Percentiles rank a stretch among this genome's conserved stretches.
Evolutionary conservation across 2,113 vertebrate species (phyloP).

Genomic region (Coracopsis vasa): DNA sequence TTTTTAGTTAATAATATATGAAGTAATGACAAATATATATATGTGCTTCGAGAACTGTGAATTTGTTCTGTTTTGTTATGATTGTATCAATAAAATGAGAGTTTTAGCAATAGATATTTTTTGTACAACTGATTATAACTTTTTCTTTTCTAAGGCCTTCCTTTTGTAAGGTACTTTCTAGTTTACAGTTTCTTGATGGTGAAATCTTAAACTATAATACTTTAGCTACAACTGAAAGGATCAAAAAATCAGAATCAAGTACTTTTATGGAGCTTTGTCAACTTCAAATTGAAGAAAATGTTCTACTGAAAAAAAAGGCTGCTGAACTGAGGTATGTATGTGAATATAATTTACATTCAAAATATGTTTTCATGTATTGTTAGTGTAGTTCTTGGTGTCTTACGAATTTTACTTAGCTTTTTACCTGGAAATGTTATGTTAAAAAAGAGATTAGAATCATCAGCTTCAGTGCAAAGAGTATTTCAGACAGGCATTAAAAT

Average conservation of each 20-base stretch:
- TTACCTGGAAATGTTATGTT: background rate
- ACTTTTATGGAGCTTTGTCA: constrained; percentile 81
- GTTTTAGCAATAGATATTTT: background rate
- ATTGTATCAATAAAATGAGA: background rate
- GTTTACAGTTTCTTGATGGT: constrained; percentile 76
- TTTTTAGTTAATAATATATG: background rate
- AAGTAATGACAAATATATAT: background rate
- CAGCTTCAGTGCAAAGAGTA: background rate
- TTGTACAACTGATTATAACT: background rate
- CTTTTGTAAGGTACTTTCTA: constrained; percentile 74
- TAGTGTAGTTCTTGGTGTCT: background rate
- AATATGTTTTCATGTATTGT: background rate
- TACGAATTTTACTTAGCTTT: background rate
- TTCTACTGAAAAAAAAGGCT: constrained; percentile 66
- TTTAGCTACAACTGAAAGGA: constrained; percentile 29
- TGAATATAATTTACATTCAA: background rate
- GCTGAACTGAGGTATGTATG: constrained; percentile 73
- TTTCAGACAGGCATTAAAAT: background rate
- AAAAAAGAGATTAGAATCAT: background rate
- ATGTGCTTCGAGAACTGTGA: background rate
- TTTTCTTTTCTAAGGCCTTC: constrained; percentile 69
- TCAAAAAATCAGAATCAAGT: constrained; percentile 24
- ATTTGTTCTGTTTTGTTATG: background rate
- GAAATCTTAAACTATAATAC: constrained; percentile 56
- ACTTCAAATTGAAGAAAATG: constrained; percentile 78